phyloP scores from a whole-genome alignment of 2,888 invertebrate genomes.

The Acanthosepion pharaonis region DNA sequence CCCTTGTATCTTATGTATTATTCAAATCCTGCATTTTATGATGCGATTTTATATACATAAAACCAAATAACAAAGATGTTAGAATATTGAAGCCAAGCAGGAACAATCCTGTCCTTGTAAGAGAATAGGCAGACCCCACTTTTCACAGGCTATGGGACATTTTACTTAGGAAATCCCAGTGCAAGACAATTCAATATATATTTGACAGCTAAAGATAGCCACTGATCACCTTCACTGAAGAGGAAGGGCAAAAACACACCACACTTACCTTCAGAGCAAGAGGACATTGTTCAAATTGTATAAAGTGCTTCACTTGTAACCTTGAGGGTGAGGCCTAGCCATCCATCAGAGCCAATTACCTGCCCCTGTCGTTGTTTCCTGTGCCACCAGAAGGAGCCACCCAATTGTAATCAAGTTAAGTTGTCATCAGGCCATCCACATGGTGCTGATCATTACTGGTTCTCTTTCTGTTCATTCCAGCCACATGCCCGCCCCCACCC shows the following conservation, averaged over 20 bases:
- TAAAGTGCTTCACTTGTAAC: conserved; percentile 13
- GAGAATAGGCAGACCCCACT: background rate
- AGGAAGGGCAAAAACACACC: background rate
- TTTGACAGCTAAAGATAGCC: conserved; percentile 33
- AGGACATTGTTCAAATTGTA: conserved; percentile 33
- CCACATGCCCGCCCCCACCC: too few relatives aligned
- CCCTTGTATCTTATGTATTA: background rate
- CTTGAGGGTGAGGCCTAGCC: background rate
- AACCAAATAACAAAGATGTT: background rate
- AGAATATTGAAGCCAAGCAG: background rate
- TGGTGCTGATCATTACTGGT: background rate
- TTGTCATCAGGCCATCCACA: background rate
- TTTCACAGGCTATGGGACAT: background rate
- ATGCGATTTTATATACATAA: background rate
- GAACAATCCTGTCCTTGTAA: background rate
- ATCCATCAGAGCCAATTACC: conserved; percentile 33
- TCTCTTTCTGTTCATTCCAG: too few relatives aligned
- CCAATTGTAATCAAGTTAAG: conserved; percentile 33
- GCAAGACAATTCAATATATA: conserved; percentile 21
- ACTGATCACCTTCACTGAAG: background rate
- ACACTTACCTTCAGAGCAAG: background rate
- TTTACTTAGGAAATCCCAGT: background rate
- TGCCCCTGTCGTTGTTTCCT: conserved; percentile 33
- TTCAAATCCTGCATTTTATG: background rate
- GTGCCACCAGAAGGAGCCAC: background rate